Conservation (phyloP, 30 jellyfish, hydroid and myxozoan genomes). For the Chironex yamaguchii region DNA sequence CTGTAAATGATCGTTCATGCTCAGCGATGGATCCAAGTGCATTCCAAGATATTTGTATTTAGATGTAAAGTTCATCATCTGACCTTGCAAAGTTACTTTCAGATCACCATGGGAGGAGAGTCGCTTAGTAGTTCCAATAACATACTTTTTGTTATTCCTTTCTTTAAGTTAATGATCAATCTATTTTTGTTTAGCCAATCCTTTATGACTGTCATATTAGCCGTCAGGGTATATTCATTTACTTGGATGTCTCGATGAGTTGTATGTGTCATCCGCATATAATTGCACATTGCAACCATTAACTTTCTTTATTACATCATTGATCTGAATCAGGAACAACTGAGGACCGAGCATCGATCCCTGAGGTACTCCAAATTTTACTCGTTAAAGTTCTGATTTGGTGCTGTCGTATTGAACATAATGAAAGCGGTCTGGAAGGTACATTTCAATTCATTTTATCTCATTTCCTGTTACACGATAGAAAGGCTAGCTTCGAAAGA, state of each 20-base stretch:
- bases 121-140: constrained; percentile 50
- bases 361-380: constrained; percentile 66
- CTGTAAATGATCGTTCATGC: constrained; percentile 61
- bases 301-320: constrained; percentile 8
- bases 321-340: constrained; percentile 41
- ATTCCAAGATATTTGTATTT: constrained; percentile 56
- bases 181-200: constrained; percentile 65
- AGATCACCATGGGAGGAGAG: constrained; percentile 59
- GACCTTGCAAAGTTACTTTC: constrained; percentile 54
- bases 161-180: constrained; percentile 10
- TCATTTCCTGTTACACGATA: constrained; percentile 62
- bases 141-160: constrained; percentile 19
- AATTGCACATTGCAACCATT: constrained; percentile 30
- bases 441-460: constrained; percentile 50
- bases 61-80: constrained; percentile 31
- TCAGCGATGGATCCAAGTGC: constrained; percentile 67
- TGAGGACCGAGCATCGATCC: constrained; percentile 69
- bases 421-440: constrained; percentile 57
- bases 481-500: constrained; percentile 62
- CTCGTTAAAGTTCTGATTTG: constrained; percentile 43
- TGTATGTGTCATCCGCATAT: constrained; percentile 70
- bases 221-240: constrained; percentile 41
- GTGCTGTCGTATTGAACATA: constrained; percentile 46
- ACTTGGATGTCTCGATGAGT: constrained; percentile 29
- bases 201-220: constrained; percentile 26